Base-by-base conservation (phyloP, 2,113 vertebrate species). In the Antidorcas marsupialis region DNA sequence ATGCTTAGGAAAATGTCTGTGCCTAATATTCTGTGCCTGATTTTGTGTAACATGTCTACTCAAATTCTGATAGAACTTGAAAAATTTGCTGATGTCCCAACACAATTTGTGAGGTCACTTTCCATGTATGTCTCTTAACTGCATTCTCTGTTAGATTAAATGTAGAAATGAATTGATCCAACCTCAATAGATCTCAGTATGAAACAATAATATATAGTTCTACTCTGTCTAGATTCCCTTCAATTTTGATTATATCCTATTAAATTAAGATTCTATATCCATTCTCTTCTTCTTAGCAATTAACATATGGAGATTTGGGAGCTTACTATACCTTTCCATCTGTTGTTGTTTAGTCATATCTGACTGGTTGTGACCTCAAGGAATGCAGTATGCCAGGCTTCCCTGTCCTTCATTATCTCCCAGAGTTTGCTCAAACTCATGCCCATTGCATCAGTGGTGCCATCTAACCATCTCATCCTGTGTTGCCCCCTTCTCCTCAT, bases 221-320 rank as follows among this genome's bases (percentile, higher is more conserved):
- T 95, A n/a, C 3, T 87, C 11, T 84, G 6, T 91, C 25, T 60
- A 60, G 13, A 53, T 90, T 59, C 8, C 36, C 83, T 86, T 90
- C 36, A 87, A 50, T 95, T 97, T 95, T 90, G 5, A 90, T 95
- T 89, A 89, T 92, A 64, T 33, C 10, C 16, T 94, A 36, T 27
- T 92, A 94, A 97, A 79, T 52, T 33, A 89, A 90, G 71, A 95
- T 94, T 67, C 59, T 93, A 28, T 59, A 79, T 28, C n/a, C 71
- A 92, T 87, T 83, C 39, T 64, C 3, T 11, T 90, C 45, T 28
- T 17, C 30, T 95, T 97, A 84, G 33, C 23, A 87, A 19, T 39
- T 86, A 87, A 55, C 67, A 53, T 81, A 53, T 47, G 94, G n/a
- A 92, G 30, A 83, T 74, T 97, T n/a, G 85, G 25, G 14, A 7